Evolutionary conservation across 2,797 vertebrate genomes (phyloP), one percentile per base, ranked within the genome.

Genomic region (Hozukius guyotensis): DNA sequence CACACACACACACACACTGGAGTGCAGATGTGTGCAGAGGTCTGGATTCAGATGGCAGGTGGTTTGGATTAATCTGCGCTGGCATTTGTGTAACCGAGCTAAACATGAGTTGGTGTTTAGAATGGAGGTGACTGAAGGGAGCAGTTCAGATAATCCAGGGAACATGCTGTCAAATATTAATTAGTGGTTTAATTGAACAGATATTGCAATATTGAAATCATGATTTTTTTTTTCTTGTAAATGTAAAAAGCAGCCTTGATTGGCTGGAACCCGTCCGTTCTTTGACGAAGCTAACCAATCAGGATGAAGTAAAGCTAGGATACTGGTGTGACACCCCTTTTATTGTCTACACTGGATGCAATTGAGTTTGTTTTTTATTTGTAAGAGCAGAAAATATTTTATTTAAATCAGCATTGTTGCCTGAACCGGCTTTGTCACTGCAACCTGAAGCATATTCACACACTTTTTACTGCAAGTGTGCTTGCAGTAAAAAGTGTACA

Each of bases 1-100:
- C 29, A 56, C 32, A 31, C n/a, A 75, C 71, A 62, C 61, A 82
- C n/a, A 49, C 52, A 59, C 31, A 31, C 20, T 1, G 18, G 72
- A 10, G 63, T 67, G 16, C 74, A 82, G 64, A 74, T 82, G 76
- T 79, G 72, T 11, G 2, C 65, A 70, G 77, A 69, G 75, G 83
- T 87, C 34, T 77, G 55, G 32, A 61, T 82, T 57, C 62, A 77
- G 61, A 59, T 70, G 55, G 18, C 72, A 77, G 72, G 49, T 20
- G 67, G 36, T 57, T 85, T 57, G 14, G 42, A 83, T 84, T 68
- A 27, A 84, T 80, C 67, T 68, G 57, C 27, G 13, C 34, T 60
- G 60, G 32, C 66, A 42, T 74, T 63, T 60, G 75, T 87, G 80
- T 70, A 66, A 77, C 31, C 24, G n/a, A 71, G 55, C 36, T 77